phyloP scores from a whole-genome alignment of 2,113 vertebrate genomes.

The Neolamprologus kungweensis region DNA sequence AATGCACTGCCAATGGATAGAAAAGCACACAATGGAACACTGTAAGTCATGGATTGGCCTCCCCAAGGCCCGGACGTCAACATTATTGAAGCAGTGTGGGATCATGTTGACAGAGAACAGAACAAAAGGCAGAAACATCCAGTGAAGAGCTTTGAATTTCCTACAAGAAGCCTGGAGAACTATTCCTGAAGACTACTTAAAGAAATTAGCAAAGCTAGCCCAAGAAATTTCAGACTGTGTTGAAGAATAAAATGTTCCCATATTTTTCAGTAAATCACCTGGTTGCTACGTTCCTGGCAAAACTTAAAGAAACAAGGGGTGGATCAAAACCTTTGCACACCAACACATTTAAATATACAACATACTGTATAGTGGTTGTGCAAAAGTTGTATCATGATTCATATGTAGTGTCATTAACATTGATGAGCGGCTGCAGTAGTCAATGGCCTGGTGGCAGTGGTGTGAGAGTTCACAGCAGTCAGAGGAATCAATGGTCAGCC shows the following conservation, averaged over 20 bases:
- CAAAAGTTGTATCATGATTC: background rate
- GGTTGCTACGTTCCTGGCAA: background rate
- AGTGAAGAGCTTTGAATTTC: background rate
- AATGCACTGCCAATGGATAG: background rate
- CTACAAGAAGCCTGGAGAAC: background rate
- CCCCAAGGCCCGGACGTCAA: accelerated
- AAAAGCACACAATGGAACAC: background rate
- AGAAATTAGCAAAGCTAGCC: background rate
- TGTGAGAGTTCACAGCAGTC: background rate
- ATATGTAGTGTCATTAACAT: constrained; percentile 8
- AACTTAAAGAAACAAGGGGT: background rate
- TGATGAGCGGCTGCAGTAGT: background rate
- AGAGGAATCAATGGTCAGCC: constrained; percentile 4
- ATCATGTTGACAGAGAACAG: background rate
- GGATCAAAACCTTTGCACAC: background rate
- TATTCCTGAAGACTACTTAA: background rate
- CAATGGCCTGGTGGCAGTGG: background rate
- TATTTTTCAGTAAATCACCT: background rate
- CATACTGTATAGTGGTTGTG: background rate
- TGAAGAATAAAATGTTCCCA: background rate
- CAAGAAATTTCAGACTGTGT: background rate
- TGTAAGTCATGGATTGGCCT: background rate
- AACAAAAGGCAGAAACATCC: background rate
- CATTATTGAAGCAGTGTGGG: background rate
- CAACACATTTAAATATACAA: background rate